phyloP scores from a whole-genome alignment of 1,140 invertebrate species.

The Drosophila lacteicornis region DNA sequence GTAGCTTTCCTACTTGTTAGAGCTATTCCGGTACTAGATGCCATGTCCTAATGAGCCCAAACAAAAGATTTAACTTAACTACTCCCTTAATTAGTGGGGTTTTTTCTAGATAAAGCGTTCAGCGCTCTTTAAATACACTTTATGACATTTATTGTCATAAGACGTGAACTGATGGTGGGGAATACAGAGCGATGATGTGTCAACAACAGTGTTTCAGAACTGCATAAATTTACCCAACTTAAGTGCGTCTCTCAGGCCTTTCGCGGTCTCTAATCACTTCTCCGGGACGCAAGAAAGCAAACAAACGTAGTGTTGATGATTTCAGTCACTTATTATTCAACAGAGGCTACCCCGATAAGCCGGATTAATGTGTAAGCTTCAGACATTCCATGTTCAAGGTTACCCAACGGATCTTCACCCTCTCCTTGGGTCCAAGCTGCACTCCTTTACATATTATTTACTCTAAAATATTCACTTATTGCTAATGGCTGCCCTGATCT shows the following conservation, averaged over 20 bases:
- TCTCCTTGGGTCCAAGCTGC: neutral
- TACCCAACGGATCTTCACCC: neutral
- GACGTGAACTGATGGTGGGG: neutral
- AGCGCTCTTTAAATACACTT: neutral
- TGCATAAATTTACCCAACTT: constrained; percentile 4
- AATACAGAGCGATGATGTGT: neutral
- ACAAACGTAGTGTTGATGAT: constrained; percentile 7
- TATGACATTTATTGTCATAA: constrained; percentile 7
- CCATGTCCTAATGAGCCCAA: constrained; percentile 18
- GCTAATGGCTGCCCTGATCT: neutral
- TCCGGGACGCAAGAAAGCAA: neutral
- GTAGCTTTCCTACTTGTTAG: too few species aligned
- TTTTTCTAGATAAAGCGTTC: constrained; percentile 3
- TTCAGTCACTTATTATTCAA: constrained; percentile 28
- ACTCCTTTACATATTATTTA: neutral
- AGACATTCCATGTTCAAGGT: constrained; percentile 6
- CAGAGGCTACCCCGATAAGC: constrained; percentile 13
- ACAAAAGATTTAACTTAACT: neutral
- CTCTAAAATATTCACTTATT: too few species aligned
- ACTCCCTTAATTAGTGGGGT: constrained; percentile 18
- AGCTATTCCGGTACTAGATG: constrained; percentile 6
- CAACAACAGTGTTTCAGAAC: neutral
- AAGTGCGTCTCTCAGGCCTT: neutral
- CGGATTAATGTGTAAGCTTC: neutral
- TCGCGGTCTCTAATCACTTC: constrained; percentile 21